Evolutionary conservation across 2,797 vertebrate species (phyloP).

Genomic region (Lutjanus campechanus): DNA sequence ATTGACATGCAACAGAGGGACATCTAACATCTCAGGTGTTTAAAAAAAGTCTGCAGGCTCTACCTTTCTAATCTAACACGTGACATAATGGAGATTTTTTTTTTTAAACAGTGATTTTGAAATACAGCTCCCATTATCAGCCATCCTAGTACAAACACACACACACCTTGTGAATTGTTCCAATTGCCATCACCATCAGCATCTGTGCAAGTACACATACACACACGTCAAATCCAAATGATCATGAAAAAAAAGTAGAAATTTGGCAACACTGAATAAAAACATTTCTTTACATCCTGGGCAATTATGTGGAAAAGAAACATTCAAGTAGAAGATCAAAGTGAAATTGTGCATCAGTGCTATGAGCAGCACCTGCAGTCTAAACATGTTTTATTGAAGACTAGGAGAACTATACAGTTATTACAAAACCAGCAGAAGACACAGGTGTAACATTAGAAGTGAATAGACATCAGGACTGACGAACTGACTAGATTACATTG

Average conservation of each 20-base stretch:
- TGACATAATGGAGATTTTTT: conserved; percentile 85
- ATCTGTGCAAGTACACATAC: conserved; percentile 88
- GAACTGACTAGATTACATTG: conserved; percentile 25
- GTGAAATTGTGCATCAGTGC: conserved; percentile 32
- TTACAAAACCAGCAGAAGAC: conserved; percentile 50
- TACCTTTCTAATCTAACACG: conserved; percentile 24
- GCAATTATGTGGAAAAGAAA: conserved; percentile 13
- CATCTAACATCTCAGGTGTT: conserved; percentile 32
- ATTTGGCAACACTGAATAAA: conserved; percentile 48
- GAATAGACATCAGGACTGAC: conserved; percentile 27
- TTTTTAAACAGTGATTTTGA: conserved; percentile 23
- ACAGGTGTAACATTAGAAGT: conserved; percentile 40
- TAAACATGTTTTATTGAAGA: conserved; percentile 66
- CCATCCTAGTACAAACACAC: conserved; percentile 59
- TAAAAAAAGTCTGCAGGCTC: conserved; percentile 53
- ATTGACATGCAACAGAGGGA: conserved; percentile 78
- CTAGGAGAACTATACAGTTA: conserved; percentile 41
- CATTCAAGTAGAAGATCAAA: conserved; percentile 32
- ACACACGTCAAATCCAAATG: conserved; percentile 80
- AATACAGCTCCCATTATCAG: conserved; percentile 35
- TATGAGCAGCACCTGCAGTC: conserved; percentile 25
- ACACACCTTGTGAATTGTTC: conserved; percentile 90
- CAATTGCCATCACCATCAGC: conserved; percentile 89
- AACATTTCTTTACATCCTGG: conserved; percentile 33
- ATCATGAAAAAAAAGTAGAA: conserved; percentile 46